Percentiles rank a stretch among this genome's conserved stretches.
These are phyloP conservation scores for Typhlomys cinereus DNA, from an alignment of 2,113 vertebrate species.

Conservation along the genomic window DNA sequence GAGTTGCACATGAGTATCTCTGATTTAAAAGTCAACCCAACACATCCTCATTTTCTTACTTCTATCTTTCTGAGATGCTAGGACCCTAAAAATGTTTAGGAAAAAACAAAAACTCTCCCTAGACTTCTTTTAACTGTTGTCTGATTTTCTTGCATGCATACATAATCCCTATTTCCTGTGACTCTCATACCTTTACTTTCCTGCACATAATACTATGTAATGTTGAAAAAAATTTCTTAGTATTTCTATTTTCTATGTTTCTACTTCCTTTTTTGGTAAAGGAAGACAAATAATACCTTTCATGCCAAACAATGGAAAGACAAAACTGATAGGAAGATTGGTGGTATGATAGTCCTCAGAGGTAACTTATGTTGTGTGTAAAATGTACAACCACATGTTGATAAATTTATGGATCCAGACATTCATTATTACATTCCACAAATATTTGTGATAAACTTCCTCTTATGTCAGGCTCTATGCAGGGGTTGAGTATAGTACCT, in stretches of 20 bases:
- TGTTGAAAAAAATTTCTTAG: constrained; percentile 41
- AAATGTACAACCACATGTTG: background rate
- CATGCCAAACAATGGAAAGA: constrained; percentile 47
- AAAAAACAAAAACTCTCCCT: background rate
- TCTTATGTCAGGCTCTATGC: background rate
- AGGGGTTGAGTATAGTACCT: background rate
- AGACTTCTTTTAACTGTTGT: constrained; percentile 11
- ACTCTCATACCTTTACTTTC: background rate
- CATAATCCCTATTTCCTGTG: background rate
- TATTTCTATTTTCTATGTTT: constrained; percentile 14
- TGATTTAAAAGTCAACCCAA: background rate
- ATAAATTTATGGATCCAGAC: constrained; percentile 1
- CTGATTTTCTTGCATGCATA: background rate
- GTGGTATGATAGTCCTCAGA: background rate
- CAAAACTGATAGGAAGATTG: constrained; percentile 24
- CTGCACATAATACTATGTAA: background rate
- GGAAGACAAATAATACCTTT: constrained; percentile 40
- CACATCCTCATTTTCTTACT: background rate
- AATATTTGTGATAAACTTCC: constrained; percentile 10
- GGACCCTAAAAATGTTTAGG: background rate
- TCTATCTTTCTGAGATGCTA: background rate
- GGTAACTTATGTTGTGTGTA: constrained; percentile 27
- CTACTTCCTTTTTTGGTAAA: constrained; percentile 47
- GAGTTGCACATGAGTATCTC: background rate
- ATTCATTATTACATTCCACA: constrained; percentile 37